Evolutionary conservation across 2,888 invertebrate species (phyloP), one percentile per base, ranked within the genome.

Genomic region (Limnephilus auricula): DNA sequence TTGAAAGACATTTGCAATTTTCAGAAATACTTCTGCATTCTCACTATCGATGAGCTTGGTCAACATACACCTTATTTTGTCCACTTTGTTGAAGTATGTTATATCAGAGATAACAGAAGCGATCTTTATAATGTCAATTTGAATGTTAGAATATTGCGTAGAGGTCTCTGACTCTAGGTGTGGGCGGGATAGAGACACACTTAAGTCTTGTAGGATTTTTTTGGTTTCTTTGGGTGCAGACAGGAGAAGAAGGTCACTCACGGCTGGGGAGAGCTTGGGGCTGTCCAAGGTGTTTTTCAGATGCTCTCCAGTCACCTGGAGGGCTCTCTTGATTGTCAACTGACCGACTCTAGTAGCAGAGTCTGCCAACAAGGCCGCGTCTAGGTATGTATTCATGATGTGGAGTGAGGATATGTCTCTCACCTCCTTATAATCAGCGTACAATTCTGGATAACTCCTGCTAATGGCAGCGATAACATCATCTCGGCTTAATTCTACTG

Each of bases 301-400:
- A 45, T 45, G 45, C 45, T 45, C 45, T 45, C 45, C 45, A 0
- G 45, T 45, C 13, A 45, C 3, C 45, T 45, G 45, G 45, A 45
- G 45, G 45, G 45, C 45, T 45, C 45, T 80, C 80, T 80, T 80
- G 80, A 80, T 32, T 12, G 32, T 80, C 80, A 80, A 32, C 32
- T 30, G 80, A 15, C 80, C 80, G 30, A 31, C 10, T 80, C 80
- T 80, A 13, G 80, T 80, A 32, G 31, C 80, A 30, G 45, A 12
- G 12, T 45, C 45, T 45, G 3, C 45, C 45, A 45, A 15, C 45
- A 45, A 45, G 82, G 82, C 82, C 82, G 82, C 82, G 4, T 82
- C 82, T 15, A 84, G n/a, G n/a, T 84, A 84, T 37, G 34, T 37
- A n/a, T 84, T 84, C 40, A 84, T 84, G 6, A 40, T 84, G 4